Evolutionary conservation across 1,140 invertebrate species (phyloP), one percentile per base, ranked within the genome.

Genomic region (Drosophila parabipectinata): DNA sequence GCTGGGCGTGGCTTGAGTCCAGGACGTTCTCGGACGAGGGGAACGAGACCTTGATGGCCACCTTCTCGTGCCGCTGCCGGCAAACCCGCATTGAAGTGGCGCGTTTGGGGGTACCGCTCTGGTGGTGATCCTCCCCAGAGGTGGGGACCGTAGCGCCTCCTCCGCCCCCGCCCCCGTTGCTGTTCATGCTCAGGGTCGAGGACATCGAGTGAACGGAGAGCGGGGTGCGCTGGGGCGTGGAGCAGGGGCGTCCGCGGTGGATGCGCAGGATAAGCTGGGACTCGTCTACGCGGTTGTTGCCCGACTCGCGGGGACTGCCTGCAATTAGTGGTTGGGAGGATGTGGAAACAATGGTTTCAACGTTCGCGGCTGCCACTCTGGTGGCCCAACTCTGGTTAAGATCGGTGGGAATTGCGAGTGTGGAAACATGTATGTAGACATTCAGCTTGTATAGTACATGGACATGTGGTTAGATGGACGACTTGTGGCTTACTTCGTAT

Each of bases 191-290:
- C 41, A 91, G 59, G 8, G 90, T 91, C 39, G 90, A 91, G 44
- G 87, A 89, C 90, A 90, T 90, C 8, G 89, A 90, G 74, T 91
- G 85, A 54, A 89, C 82, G 10, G 89, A 91, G n/a, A 89, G 85
- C 0, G 88, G 88, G 0, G 88, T 91, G 10, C 85, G 77, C 32
- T 90, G 88, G 9, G 89, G 85, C 18, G 89, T 90, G 52, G 83
- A 77, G 37, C 87, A 85, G 4, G 90, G 90, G 32, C 90, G 78
- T 3, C 97, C 97, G 6, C 98, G 93, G 92, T 99, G 98, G 77
- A 99, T 98, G 59, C 98, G 94, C 64, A 99, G 92, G 0, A 98
- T 98, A 30, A 99, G 93, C 41, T 97, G 95, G 91, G 98, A 96
- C 88, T 98, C 97, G 74, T 98, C 95, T 81, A 97, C 96, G 45